Evolutionary conservation across 1,140 invertebrate species (phyloP).

Genomic region (Cydia pomonella): DNA sequence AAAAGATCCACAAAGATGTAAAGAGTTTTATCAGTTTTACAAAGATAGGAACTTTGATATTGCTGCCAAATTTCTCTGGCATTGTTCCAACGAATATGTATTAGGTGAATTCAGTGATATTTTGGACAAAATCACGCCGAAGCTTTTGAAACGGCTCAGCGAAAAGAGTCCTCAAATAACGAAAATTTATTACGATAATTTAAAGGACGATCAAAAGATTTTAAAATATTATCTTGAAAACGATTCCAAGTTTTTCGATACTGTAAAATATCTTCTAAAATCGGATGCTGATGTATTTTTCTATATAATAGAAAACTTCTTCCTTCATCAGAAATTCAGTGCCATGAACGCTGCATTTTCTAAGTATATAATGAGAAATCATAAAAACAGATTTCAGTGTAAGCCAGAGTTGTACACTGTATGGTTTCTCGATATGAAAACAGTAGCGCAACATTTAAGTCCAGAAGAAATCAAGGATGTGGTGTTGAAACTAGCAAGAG

Average conservation of each 20-base stretch:
- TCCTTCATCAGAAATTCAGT: conserved; percentile 37
- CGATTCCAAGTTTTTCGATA: conserved; percentile 46
- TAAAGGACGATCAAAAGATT: conserved; percentile 43
- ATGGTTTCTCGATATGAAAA: conserved; percentile 48
- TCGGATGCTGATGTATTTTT: conserved; percentile 49
- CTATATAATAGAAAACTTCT: conserved; percentile 58
- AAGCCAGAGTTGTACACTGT: conserved; percentile 56
- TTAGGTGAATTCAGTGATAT: conserved; percentile 45
- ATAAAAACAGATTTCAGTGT: conserved; percentile 45
- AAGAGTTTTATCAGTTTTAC: conserved; percentile 60
- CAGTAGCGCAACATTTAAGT: conserved; percentile 47
- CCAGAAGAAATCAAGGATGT: conserved; percentile 50
- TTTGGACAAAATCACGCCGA: conserved; percentile 49
- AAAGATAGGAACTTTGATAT: conserved; percentile 46
- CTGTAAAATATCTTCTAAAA: conserved; percentile 54
- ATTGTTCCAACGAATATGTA: conserved; percentile 52
- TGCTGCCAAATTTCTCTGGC: conserved; percentile 55
- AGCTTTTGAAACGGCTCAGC: conserved; percentile 52
- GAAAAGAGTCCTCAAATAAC: conserved; percentile 46
- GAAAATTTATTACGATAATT: conserved; percentile 51
- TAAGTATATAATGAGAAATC: conserved; percentile 49
- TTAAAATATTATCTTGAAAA: conserved; percentile 43
- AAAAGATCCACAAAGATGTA: conserved; percentile 49
- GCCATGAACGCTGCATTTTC: conserved; percentile 45
- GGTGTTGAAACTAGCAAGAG: conserved; percentile 48